Base-by-base conservation (phyloP, 1,140 invertebrate species). In the Eueides isabella region DNA sequence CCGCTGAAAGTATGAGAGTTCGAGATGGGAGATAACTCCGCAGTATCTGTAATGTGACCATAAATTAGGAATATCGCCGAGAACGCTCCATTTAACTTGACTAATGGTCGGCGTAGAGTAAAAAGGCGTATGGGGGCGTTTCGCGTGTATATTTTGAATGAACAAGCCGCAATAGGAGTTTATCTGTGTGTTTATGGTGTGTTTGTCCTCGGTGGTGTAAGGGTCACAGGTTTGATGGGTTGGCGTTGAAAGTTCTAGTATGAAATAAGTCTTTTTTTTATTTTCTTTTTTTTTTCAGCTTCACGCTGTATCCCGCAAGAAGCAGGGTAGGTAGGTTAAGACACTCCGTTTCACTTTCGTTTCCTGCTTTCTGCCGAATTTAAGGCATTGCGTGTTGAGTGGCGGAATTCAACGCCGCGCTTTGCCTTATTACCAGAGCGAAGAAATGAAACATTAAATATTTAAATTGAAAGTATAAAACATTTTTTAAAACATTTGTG, bases 51-150 rank as follows among this genome's bases (percentile, higher is more conserved):
- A 79, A 75, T 71, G 78, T 75, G 67, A 62, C 72, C 63, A 76
- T 84, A 84, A 84, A 84, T 84, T 80, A 78, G 65, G 71, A 84
- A 84, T 84, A 84, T 84, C 82, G 80, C 79, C 77, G 73, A 67
- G 76, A 73, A 77, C 80, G 81, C 74, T 69, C 82, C 80, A 84
- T 84, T 82, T 77, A 81, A 82, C 77, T 71, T 84, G 79, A 84
- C 76, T 82, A 84, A 84, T 79, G 82, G 77, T 67, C 67, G 63
- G 74, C 75, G 69, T 61, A 73, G 35, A 55, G 67, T 68, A 65
- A 64, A 75, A 38, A 35, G 67, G 38, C 71, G 70, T 68, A 63
- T 66, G 41, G 62, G 62, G 62, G 41, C 63, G 63, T 55, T 55
- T 66, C 14, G 30, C 48, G 19, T 55, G 48, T 55, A 55, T 55